Evolutionary conservation across 2,797 vertebrate genomes (phyloP).

Genomic region (Jordanella pulchra): DNA sequence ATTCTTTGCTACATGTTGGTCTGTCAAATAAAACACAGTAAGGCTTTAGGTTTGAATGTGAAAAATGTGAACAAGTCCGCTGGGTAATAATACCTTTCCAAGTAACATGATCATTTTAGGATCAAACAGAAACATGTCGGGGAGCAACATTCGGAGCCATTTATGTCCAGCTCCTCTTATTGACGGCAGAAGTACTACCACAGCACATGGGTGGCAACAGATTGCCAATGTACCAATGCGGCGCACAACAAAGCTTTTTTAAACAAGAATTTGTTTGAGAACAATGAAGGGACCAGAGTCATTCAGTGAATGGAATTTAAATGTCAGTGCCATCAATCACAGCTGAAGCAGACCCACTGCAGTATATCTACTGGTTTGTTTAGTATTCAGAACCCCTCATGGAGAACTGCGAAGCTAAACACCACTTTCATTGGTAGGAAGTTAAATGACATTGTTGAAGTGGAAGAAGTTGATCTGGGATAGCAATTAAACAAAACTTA

Average conservation of each 20-base stretch:
- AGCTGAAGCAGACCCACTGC: constrained; percentile 53
- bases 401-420: constrained; percentile 58
- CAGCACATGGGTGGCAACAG: constrained; percentile 56
- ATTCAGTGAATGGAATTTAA: constrained; percentile 84
- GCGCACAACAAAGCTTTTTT: constrained; percentile 81
- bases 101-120: constrained; percentile 26
- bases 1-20: not conserved
- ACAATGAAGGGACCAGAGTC: constrained; percentile 78
- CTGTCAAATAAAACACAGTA: not conserved
- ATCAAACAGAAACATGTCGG: constrained; percentile 40
- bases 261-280: constrained; percentile 82
- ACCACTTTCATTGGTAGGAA: constrained; percentile 42
- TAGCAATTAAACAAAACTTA: constrained; percentile 19
- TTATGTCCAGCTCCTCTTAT: constrained; percentile 56
- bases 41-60: not conserved
- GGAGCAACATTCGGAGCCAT: constrained; percentile 40
- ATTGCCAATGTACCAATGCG: constrained; percentile 55
- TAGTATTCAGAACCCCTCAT: constrained; percentile 72
- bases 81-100: not conserved
- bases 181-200: constrained; percentile 49
- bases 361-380: constrained; percentile 70
- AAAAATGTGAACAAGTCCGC: not conserved
- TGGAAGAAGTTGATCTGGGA: constrained; percentile 17
- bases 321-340: constrained; percentile 85
- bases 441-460: constrained; percentile 48